Evolutionary conservation across 1,140 invertebrate species (phyloP), one percentile per base, ranked within the genome.

Genomic region (Tetranychus cinnabarinus): DNA sequence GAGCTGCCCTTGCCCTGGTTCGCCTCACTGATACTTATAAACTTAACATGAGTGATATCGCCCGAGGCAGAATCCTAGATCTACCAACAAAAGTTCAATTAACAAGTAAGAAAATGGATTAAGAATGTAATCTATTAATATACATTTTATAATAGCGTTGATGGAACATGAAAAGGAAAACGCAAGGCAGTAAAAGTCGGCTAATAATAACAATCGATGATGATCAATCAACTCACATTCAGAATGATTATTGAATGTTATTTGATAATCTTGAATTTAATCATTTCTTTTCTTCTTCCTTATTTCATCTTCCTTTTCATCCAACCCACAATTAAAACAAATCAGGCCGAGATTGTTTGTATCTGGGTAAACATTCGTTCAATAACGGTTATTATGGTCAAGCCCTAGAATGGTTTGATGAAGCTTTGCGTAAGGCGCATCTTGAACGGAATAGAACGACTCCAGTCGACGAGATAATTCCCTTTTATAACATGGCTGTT

Each of bases 1-100:
- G 78, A 8, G 76, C 76, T 34, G 76, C 76, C 10, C 68, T 73
- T 59, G 78, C 76, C 0, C 62, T 80, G 35, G 68, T 80, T 31
- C 69, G 78, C 23, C 67, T 80, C 23, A 77, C 80, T 62, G 77
- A 79, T 64, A 78, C 77, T 13, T 80, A 80, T 63, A 71, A 76
- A 47, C 64, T 80, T 2, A 72, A 77, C 59, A 72, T 76, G 33
- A 67, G 70, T 4, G 70, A 76, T 37, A 68, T 79, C 48, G 72
- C 74, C 5, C 65, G 68, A 10, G 76, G 76, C 1, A 67, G 71
- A 37, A 62, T 78, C 35, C 67, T 64, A 52, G 69, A 66, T 23
- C 58, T 66, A 23, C 59, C 64, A 57, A 66, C 66, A 39, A 61
- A 65, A 15, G 70, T 71, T 23, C 66, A 70, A 50, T 62, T 66